Percentiles rank a stretch among this genome's conserved stretches.
Conservation (phyloP, 2,113 vertebrate species). For the Hippotragus niger region DNA sequence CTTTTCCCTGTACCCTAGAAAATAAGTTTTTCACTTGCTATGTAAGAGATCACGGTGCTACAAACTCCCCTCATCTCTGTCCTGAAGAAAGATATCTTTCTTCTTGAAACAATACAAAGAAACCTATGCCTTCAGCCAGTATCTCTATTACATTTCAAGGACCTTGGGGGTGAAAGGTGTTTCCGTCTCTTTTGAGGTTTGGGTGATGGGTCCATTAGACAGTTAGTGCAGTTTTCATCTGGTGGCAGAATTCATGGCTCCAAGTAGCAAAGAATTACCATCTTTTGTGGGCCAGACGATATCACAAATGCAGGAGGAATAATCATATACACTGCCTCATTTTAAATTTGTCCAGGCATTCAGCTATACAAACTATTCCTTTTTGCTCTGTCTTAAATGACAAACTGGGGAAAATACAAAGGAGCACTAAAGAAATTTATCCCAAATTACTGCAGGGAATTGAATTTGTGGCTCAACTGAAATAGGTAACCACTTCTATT, state of each 20-base stretch:
- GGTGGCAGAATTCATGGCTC: background rate
- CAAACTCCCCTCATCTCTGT: background rate
- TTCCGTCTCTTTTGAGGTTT: background rate
- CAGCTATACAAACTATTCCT: background rate
- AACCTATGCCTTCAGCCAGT: background rate
- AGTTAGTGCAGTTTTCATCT: background rate
- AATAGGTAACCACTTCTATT: slow-evolving; percentile 50
- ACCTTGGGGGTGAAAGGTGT: background rate
- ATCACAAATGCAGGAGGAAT: background rate
- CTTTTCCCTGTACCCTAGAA: background rate
- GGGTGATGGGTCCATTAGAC: background rate
- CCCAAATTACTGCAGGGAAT: slow-evolving; percentile 54
- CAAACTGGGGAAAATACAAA: slow-evolving; percentile 19
- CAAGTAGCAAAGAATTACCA: background rate
- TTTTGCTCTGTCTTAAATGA: background rate
- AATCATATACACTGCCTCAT: background rate
- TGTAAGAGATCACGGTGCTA: background rate
- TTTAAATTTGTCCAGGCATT: background rate
- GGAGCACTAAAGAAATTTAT: slow-evolving; percentile 53
- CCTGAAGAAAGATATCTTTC: background rate
- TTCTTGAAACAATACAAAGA: background rate
- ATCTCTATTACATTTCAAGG: background rate
- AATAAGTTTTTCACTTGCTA: background rate
- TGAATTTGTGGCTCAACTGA: slow-evolving; percentile 56
- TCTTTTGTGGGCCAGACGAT: background rate